Base-by-base conservation (phyloP, 2,797 vertebrate species). In the Enteromius paludinosus region DNA sequence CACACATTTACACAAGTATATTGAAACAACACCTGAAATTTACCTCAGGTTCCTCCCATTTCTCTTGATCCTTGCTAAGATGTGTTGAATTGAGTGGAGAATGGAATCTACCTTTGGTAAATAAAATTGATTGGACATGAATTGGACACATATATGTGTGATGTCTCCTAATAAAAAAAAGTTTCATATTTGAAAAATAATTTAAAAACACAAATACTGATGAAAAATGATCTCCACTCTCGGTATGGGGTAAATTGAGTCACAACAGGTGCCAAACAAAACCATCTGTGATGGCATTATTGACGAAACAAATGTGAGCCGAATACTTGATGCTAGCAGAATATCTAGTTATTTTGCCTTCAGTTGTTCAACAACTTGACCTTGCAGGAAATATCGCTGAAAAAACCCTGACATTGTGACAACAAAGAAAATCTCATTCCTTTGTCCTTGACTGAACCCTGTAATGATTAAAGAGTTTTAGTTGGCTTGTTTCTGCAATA, bases 401-500 rank as follows among this genome's bases (percentile, higher is more conserved):
- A 23, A 54, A 54, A 35, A 4, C 2, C 6, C 18, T 38, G 30
- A 73, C 30, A 23, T 20, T 5, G 6, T 72, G 47, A 35, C 49
- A n/a, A 73, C 18, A n/a, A 70, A 25, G 15, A 73, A 15, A 38
- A n/a, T 73, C 3, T 0, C 4, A 38, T 73, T 38, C 11, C 5
- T 54, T 47, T 33, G 30, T 35, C 30, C 17, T 30, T 17, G 20
- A 52, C 20, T 20, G 10, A n/a, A 33, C 12, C 30, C 11, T 20
- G 17, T 20, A 72, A 33, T 52, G 5, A 52, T 72, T 41, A 54
- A 47, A 18, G 20, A 0, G n/a, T 15, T 43, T 54, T 33, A n/a
- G 15, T 49, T 25, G 20, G 20, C 54, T 64, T 80, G 35, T 61
- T 61, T 82, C 72, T 83, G 75, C 25, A 10, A 20, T 5, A 12